A percentile compares a stretch with the other conserved stretches of the same genome.
phyloP scores from a whole-genome alignment of 2,888 invertebrate genomes.

The Eulithis prunata region DNA sequence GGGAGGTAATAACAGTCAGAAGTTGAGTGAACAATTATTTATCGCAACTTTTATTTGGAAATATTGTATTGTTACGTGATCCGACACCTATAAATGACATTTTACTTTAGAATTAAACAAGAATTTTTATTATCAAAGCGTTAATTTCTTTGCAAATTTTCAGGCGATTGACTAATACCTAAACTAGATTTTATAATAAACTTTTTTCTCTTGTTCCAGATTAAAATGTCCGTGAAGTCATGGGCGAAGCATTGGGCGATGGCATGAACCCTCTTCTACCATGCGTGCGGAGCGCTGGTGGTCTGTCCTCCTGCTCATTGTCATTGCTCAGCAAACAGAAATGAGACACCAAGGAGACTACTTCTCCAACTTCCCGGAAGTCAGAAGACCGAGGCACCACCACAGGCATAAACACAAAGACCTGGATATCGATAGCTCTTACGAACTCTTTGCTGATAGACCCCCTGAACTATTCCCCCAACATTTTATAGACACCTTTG shows the following conservation, averaged over 20 bases:
- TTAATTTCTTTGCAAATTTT: too few species aligned
- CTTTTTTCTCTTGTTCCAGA: slow-evolving; percentile 62
- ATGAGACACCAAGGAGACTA: slow-evolving; percentile 60
- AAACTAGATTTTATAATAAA: too few species aligned
- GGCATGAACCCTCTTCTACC: slow-evolving; percentile 67
- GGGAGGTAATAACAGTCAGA: slow-evolving; percentile 13
- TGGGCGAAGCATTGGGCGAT: slow-evolving; percentile 62
- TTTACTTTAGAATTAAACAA: too few species aligned
- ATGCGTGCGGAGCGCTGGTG: slow-evolving; percentile 68
- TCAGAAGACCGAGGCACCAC: slow-evolving; percentile 55
- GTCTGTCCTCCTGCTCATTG: slow-evolving; percentile 68
- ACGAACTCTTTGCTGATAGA: slow-evolving; percentile 45
- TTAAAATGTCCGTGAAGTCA: slow-evolving; percentile 61
- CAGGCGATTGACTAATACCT: too few species aligned
- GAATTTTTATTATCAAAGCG: too few species aligned
- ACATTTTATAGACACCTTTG: slow-evolving; percentile 54
- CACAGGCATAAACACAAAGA: slow-evolving; percentile 73
- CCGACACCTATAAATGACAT: background rate
- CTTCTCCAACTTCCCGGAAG: slow-evolving; percentile 39
- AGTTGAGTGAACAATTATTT: slow-evolving; percentile 2
- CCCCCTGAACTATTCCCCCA: slow-evolving; percentile 52
- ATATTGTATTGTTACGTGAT: background rate
- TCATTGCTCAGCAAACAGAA: slow-evolving; percentile 62
- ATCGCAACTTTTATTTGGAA: background rate
- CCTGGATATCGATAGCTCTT: slow-evolving; percentile 44